Conservation (phyloP, 2,888 invertebrate genomes). For the Erebia ligea region DNA sequence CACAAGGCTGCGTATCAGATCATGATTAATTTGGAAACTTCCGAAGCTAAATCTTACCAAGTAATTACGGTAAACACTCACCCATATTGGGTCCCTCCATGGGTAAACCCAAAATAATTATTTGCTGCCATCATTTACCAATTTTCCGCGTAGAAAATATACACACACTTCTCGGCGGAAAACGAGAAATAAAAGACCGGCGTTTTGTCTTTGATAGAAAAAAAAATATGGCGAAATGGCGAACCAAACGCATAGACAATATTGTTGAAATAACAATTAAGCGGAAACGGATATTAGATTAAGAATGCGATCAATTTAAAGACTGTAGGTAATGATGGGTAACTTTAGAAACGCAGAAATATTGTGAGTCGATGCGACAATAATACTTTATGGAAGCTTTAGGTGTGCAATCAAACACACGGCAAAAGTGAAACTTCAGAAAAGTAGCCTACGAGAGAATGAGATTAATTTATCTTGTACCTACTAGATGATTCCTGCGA, state of each 20-base stretch:
- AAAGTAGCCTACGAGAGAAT: too few relatives aligned
- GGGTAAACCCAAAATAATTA: conserved; percentile 97
- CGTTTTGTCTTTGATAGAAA: conserved; percentile 67
- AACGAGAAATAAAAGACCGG: conserved; percentile 66
- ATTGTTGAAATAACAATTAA: conserved; percentile 8
- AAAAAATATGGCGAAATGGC: conserved; percentile 61
- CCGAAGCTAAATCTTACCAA: conserved; percentile 38
- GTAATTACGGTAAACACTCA: conserved; percentile 72
- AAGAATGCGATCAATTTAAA: conserved; percentile 17
- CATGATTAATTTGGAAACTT: conserved; percentile 32
- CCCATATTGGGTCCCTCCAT: conserved; percentile 96
- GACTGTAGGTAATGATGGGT: too few relatives aligned
- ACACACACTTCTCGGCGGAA: conserved; percentile 74
- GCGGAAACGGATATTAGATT: conserved; percentile 37
- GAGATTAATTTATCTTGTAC: too few relatives aligned
- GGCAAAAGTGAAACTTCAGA: too few relatives aligned
- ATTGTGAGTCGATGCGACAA: too few relatives aligned
- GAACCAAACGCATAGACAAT: conserved; percentile 45
- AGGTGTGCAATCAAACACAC: too few relatives aligned
- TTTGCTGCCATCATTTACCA: conserved; percentile 91
- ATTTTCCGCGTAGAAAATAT: conserved; percentile 74
- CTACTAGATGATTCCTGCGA: too few relatives aligned
- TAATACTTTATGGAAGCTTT: too few relatives aligned
- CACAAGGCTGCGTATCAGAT: conserved; percentile 60
- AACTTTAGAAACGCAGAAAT: too few relatives aligned